Conservation (phyloP, 1,140 invertebrate species). For the Heliconius melpomene region DNA sequence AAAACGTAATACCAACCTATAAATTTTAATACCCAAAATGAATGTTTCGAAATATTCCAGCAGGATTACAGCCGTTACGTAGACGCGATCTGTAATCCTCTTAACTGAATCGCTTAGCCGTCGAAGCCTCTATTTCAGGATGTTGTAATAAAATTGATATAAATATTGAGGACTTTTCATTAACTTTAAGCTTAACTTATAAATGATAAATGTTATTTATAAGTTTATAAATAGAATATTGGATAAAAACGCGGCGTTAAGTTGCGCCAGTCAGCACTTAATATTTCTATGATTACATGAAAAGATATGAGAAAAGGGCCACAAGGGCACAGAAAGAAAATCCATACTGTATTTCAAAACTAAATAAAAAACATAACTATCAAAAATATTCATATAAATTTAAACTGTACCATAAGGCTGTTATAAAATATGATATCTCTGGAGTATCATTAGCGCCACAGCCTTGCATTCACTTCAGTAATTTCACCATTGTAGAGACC, state of each 20-base stretch:
- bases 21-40: slow-evolving; percentile 10
- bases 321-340: too few relatives aligned
- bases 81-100: slow-evolving; percentile 6
- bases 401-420: background rate
- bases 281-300: too few relatives aligned
- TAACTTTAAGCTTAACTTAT: too few relatives aligned
- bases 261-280: too few relatives aligned
- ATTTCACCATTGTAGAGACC: background rate
- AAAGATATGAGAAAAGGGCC: too few relatives aligned
- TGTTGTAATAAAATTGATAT: background rate
- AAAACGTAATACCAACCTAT: background rate
- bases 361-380: too few relatives aligned
- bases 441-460: background rate
- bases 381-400: background rate
- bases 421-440: background rate
- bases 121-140: background rate
- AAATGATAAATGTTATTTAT: too few relatives aligned
- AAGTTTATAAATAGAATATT: too few relatives aligned
- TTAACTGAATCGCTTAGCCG: background rate
- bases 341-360: too few relatives aligned
- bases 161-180: background rate
- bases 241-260: too few relatives aligned
- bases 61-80: slow-evolving; percentile 13
- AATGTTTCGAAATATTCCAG: background rate
- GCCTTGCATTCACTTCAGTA: background rate